These are phyloP conservation scores for Rhea americana DNA, from an alignment of 2,113 vertebrate genomes.

Conservation along the genomic window DNA sequence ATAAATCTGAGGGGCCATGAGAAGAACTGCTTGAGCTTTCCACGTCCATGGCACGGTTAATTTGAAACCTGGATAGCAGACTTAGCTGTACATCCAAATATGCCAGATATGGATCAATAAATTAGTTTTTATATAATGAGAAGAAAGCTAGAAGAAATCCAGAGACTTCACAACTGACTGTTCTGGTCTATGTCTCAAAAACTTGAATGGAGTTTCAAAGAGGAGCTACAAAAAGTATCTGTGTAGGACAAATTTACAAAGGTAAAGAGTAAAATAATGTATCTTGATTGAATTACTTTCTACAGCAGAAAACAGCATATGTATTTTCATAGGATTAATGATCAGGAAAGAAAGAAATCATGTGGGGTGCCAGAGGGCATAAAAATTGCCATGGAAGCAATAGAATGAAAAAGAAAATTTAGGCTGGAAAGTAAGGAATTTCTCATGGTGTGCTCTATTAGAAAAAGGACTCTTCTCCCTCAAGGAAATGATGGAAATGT, in stretches of 20 bases:
- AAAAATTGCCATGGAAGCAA: background rate
- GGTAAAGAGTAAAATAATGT: background rate
- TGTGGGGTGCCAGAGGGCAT: background rate
- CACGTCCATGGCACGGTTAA: background rate
- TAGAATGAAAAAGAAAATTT: background rate
- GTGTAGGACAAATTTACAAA: background rate
- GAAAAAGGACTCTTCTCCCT: constrained; percentile 26
- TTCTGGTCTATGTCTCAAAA: background rate
- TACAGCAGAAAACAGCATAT: background rate
- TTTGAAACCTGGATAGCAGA: background rate
- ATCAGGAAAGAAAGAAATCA: background rate
- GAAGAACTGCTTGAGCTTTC: background rate
- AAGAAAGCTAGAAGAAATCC: background rate
- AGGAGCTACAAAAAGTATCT: background rate
- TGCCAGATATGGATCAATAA: background rate
- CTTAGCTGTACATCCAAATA: background rate
- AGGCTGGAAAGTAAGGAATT: constrained; percentile 9
- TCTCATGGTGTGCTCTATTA: background rate
- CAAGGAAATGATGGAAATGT: constrained; percentile 35
- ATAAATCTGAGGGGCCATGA: background rate
- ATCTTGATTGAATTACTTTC: background rate
- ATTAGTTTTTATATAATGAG: background rate
- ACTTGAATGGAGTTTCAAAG: background rate
- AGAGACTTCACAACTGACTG: background rate
- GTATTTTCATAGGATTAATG: background rate